Evolutionary conservation across 1,140 invertebrate species (phyloP).

Genomic region (Thaumatotibia leucotreta): DNA sequence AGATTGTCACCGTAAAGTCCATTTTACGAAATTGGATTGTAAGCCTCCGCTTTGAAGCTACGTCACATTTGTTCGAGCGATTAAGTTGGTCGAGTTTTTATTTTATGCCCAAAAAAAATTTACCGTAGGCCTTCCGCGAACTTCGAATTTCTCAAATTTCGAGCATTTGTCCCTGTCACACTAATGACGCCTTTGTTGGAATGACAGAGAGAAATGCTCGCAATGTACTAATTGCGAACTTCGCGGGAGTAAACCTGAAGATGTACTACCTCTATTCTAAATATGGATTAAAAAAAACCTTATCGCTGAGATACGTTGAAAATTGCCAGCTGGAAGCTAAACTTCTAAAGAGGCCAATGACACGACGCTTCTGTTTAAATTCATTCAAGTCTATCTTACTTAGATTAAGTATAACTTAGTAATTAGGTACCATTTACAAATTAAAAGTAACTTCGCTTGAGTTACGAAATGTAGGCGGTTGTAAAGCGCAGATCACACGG

Average conservation of each 20-base stretch:
- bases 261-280: too few relatives aligned
- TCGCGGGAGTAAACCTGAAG: too few relatives aligned
- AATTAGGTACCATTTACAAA: not conserved
- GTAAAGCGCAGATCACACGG: not conserved
- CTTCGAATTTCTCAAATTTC: too few relatives aligned
- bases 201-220: too few relatives aligned
- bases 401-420: not conserved
- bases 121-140: too few relatives aligned
- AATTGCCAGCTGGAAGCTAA: not conserved
- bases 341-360: not conserved
- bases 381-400: not conserved
- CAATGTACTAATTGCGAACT: too few relatives aligned
- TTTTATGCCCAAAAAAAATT: too few relatives aligned
- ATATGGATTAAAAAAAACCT: too few relatives aligned
- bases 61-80: not conserved
- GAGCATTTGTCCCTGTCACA: too few relatives aligned
- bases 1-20: not conserved
- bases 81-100: not conserved
- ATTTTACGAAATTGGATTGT: not conserved
- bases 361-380: not conserved
- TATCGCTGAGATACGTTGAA: too few relatives aligned
- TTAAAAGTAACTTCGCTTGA: not conserved
- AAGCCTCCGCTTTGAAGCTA: not conserved
- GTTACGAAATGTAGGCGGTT: not conserved
- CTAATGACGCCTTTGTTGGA: too few relatives aligned